Percentiles rank a stretch among this genome's conserved stretches.
Evolutionary conservation across 2,113 vertebrate genomes (phyloP).

Genomic region (Otis tarda): DNA sequence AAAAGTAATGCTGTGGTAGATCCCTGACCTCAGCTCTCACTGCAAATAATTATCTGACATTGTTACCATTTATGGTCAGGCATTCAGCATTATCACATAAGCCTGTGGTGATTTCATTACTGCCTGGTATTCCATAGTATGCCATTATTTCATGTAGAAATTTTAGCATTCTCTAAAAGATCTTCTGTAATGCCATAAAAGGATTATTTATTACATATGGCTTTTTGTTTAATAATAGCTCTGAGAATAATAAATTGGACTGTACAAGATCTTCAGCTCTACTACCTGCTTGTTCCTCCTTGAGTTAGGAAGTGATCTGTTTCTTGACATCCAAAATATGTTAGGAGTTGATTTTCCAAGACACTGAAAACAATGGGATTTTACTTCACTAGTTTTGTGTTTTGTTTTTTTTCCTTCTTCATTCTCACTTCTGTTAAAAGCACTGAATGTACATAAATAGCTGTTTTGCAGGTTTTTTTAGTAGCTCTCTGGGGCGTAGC

Average conservation of each 20-base stretch:
- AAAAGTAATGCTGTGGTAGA: background rate
- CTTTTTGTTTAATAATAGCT: background rate
- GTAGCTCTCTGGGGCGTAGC: background rate
- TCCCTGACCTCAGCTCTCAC: slow-evolving; percentile 9
- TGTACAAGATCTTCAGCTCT: background rate
- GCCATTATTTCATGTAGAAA: background rate
- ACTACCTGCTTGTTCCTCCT: background rate
- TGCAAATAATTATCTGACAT: background rate
- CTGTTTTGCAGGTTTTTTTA: background rate
- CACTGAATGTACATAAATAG: accelerated
- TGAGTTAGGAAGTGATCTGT: background rate
- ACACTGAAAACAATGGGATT: background rate
- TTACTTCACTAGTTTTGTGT: background rate
- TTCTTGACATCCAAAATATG: background rate
- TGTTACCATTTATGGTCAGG: background rate
- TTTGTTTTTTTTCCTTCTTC: background rate
- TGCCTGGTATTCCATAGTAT: background rate
- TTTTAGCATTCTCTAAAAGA: background rate
- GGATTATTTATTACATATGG: background rate
- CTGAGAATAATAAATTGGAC: background rate
- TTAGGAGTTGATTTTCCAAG: background rate
- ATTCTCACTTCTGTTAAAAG: background rate
- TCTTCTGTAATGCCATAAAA: background rate
- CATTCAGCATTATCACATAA: background rate
- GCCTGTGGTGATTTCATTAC: background rate